A percentile compares a stretch with the other conserved stretches of the same genome.
phyloP scores from a whole-genome alignment of 2,888 invertebrate genomes.

The Deroplatys truncata region DNA sequence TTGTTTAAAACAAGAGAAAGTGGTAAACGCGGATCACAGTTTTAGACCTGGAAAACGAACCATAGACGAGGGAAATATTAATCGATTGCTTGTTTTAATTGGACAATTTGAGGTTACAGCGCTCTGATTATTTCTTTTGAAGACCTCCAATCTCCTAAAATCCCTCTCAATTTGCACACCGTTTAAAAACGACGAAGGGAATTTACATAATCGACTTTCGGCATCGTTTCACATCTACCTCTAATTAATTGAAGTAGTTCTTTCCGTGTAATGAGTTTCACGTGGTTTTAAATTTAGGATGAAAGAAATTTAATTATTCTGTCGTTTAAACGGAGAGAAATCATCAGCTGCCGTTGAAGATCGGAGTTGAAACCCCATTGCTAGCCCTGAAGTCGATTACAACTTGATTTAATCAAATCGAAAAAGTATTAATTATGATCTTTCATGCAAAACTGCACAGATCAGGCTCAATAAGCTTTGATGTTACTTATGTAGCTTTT shows the following conservation, averaged over 20 bases:
- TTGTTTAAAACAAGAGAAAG: neutral
- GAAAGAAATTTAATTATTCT: neutral
- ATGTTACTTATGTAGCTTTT: too few relatives aligned
- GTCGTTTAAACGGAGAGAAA: neutral
- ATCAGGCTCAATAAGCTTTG: too few relatives aligned
- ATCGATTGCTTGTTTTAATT: neutral
- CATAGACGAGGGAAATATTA: neutral
- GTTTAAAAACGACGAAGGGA: neutral
- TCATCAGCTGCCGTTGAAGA: neutral
- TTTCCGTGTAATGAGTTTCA: neutral
- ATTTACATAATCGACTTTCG: neutral
- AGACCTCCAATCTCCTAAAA: neutral
- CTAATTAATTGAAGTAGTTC: neutral
- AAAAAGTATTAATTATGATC: too few relatives aligned
- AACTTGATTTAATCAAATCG: too few relatives aligned
- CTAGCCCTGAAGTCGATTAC: too few relatives aligned
- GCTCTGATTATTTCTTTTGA: neutral
- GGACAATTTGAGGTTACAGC: neutral
- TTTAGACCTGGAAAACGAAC: neutral
- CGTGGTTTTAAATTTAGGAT: neutral
- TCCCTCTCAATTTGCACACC: neutral
- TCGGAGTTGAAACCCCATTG: too few relatives aligned
- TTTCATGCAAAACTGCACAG: too few relatives aligned
- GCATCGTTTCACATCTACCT: neutral
- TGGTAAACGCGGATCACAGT: neutral